Evolutionary conservation across 2,888 invertebrate species (phyloP).

Genomic region (Drosophila aldrichi): DNA sequence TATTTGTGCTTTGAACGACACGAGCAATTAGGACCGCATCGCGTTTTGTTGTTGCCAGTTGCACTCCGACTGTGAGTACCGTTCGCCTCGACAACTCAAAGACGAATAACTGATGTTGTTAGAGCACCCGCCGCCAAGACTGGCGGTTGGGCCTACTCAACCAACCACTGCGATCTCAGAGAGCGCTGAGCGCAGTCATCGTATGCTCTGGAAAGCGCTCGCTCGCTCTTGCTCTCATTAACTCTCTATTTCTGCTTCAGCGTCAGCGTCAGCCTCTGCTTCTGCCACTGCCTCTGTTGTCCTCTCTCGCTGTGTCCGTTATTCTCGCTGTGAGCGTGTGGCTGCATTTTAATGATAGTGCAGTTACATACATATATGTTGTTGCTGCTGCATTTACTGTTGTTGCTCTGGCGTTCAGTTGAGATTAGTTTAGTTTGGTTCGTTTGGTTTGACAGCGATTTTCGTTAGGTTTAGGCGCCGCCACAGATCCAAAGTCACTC

Average conservation of each 20-base stretch:
- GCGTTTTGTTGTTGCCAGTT: conserved; percentile 64
- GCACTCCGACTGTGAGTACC: conserved; percentile 61
- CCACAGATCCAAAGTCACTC: conserved; percentile 51
- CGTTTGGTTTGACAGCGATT: conserved; percentile 36
- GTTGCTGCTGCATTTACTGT: not conserved
- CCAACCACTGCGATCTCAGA: conserved; percentile 13
- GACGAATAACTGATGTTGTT: conserved; percentile 70
- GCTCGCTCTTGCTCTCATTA: conserved; percentile 26
- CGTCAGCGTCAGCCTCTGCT: not conserved
- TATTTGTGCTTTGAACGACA: conserved; percentile 42
- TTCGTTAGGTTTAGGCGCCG: conserved; percentile 62
- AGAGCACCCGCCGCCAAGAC: conserved; percentile 72
- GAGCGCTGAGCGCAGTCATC: conserved; percentile 16
- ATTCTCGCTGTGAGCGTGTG: conserved; percentile 9
- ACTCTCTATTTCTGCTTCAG: not conserved
- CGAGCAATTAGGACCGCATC: conserved; percentile 70
- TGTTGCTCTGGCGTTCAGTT: conserved; percentile 9
- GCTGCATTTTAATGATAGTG: conserved; percentile 52
- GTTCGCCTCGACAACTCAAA: conserved; percentile 69
- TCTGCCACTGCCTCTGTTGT: conserved; percentile 8
- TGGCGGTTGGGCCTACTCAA: conserved; percentile 25
- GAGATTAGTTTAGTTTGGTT: conserved; percentile 38
- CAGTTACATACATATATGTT: conserved; percentile 35
- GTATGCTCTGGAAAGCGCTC: conserved; percentile 44
- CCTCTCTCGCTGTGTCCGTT: not conserved